phyloP scores from a whole-genome alignment of 1,140 invertebrate species.

The Drosophila cardini region DNA sequence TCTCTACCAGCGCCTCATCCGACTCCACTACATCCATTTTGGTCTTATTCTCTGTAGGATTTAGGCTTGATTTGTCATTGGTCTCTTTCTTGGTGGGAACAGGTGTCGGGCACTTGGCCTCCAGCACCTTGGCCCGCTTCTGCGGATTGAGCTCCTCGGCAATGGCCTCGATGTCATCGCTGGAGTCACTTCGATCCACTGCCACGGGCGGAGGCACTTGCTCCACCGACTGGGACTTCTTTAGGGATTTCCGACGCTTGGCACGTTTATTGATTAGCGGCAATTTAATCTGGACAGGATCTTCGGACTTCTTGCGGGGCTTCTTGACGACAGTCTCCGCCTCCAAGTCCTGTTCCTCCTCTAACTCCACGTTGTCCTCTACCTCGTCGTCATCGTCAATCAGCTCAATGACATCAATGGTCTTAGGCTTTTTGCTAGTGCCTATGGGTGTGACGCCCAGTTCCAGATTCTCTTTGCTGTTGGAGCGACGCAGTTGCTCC shows the following conservation, averaged over 20 bases:
- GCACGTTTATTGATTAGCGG: conserved; percentile 66
- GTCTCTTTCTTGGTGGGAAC: neutral
- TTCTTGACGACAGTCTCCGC: neutral
- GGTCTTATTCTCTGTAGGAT: neutral
- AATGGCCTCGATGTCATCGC: conserved; percentile 66
- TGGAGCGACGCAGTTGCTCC: conserved; percentile 47
- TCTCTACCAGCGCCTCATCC: conserved; percentile 20
- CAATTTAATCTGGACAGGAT: conserved; percentile 71
- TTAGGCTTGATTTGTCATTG: neutral
- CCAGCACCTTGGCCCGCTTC: conserved; percentile 52
- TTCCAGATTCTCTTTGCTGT: conserved; percentile 70
- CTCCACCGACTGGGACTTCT: conserved; percentile 23
- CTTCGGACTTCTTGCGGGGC: conserved; percentile 24
- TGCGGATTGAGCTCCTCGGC: conserved; percentile 62
- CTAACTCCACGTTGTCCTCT: neutral
- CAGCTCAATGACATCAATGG: conserved; percentile 50
- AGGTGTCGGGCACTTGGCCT: neutral
- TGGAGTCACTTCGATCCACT: conserved; percentile 50
- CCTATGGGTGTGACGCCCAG: neutral
- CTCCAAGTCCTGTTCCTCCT: neutral
- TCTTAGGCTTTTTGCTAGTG: conserved; percentile 56
- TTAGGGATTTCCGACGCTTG: conserved; percentile 67
- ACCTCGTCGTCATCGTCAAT: conserved; percentile 44
- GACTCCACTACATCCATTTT: conserved; percentile 5
- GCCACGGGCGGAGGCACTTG: neutral